Conservation (phyloP, 23 tunicate genomes). For the Ciona savignyi region DNA sequence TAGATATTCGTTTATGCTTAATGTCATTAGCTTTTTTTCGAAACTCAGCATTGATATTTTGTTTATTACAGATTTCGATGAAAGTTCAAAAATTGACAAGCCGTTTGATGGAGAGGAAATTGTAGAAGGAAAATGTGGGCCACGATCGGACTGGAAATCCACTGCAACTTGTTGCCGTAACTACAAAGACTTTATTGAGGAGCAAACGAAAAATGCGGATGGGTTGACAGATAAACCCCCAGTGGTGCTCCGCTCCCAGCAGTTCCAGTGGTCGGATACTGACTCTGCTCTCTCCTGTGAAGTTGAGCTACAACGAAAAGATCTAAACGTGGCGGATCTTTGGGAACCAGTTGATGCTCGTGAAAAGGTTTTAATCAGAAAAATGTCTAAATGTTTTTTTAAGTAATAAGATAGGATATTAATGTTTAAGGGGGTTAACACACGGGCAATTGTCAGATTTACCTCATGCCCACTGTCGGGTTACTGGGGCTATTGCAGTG, state of each 20-base stretch:
- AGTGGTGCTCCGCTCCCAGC: not conserved
- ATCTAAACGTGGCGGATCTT: slow-evolving; percentile 10
- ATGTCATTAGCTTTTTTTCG: no score
- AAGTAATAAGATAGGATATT: no score
- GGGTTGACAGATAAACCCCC: not conserved
- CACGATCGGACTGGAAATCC: not conserved
- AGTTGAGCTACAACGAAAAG: slow-evolving; percentile 1
- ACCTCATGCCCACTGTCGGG: no score
- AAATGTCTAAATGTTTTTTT: no score
- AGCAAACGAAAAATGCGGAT: not conserved
- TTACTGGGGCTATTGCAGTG: no score
- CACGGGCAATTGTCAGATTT: no score
- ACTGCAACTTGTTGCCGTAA: slow-evolving; percentile 21
- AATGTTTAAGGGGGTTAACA: no score
- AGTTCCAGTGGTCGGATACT: slow-evolving; percentile 12
- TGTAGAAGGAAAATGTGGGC: not conserved
- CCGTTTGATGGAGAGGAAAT: not conserved
- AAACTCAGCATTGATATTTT: no score
- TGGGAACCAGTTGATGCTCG: slow-evolving; percentile 34
- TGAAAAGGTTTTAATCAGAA: no score
- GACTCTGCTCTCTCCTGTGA: slow-evolving; percentile 23
- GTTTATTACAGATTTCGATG: not conserved
- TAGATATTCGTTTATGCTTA: no score
- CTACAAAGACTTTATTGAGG: slow-evolving; percentile 16
- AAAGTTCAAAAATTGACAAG: not conserved